Evolutionary conservation across 1,140 invertebrate species (phyloP), one percentile per base, ranked within the genome.

Genomic region (Drosophila pectinifera): DNA sequence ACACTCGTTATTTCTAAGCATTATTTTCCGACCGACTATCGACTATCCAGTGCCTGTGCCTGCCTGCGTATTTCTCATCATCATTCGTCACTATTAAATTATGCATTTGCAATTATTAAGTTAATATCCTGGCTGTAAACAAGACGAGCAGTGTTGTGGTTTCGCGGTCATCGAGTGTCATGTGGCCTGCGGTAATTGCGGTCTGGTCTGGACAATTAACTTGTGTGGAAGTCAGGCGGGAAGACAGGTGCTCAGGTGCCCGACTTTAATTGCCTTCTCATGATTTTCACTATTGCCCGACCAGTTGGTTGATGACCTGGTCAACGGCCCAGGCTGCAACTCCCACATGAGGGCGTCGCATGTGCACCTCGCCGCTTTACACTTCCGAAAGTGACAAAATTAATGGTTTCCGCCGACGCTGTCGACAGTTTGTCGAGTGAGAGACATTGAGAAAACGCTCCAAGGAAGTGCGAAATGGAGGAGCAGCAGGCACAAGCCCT

Each of bases 331-430:
- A 10, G 31, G 42, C 45, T 36, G 48, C 38, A 45, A 39, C 46
- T 18, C 62, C 36, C 41, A 65, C 59, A 63, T 63, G 54, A 36
- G 54, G 51, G 46, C 55, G 57, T 46, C 64, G 67, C 65, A 70
- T 80, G 74, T 75, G 74, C 74, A 68, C 48, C 70, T 78, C 54
- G 57, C 51, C 68, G 73, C 69, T 65, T 67, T 64, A 51, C 63
- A 81, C 68, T 77, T 82, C 73, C 79, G 62, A 83, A 80, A 90
- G 88, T 88, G 88, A 91, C 88, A 90, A 91, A 91, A 91, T 91
- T 91, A 91, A 91, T 91, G 88, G 88, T 73, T 88, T 91, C 88
- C 83, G 83, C 73, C 77, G 55, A 70, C 69, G 57, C 57, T 74
- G 80, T 84, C 84, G 77, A 78, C 82, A 78, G 80, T 84, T 80